Conservation (phyloP, 2,888 invertebrate genomes). For the Pyrrhia umbra region DNA sequence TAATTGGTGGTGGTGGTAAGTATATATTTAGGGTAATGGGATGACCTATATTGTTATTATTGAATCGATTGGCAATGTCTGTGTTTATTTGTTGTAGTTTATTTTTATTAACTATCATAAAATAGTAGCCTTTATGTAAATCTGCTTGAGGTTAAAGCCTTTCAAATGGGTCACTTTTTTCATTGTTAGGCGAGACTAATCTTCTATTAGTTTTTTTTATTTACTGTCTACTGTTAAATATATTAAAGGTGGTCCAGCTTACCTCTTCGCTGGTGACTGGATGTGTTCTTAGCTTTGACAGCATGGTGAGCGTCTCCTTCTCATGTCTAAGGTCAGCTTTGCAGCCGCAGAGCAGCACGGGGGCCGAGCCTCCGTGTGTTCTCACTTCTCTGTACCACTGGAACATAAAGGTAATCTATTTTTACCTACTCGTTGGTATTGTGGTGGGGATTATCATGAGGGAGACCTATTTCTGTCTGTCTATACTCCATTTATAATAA, state of each 20-base stretch:
- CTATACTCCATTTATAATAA: too few relatives aligned
- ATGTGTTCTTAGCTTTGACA: slow-evolving; percentile 88
- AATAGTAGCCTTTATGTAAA: too few relatives aligned
- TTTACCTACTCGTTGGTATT: not conserved
- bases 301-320: slow-evolving; percentile 89
- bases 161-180: too few relatives aligned
- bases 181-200: too few relatives aligned
- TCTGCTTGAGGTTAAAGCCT: too few relatives aligned
- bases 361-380: slow-evolving; percentile 91
- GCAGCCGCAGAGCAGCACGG: slow-evolving; percentile 92
- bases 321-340: slow-evolving; percentile 91
- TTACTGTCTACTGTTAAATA: too few relatives aligned
- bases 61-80: not conserved
- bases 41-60: slow-evolving; percentile 1
- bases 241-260: too few relatives aligned
- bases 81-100: not conserved
- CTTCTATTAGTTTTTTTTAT: too few relatives aligned
- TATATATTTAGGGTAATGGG: not conserved
- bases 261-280: slow-evolving; percentile 91
- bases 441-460: too few relatives aligned
- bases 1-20: not conserved
- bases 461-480: too few relatives aligned
- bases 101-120: not conserved
- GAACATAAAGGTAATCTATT: slow-evolving; percentile 43
- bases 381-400: slow-evolving; percentile 92